phyloP scores from a whole-genome alignment of 2,113 vertebrate species.

The Phaethornis superciliosus region DNA sequence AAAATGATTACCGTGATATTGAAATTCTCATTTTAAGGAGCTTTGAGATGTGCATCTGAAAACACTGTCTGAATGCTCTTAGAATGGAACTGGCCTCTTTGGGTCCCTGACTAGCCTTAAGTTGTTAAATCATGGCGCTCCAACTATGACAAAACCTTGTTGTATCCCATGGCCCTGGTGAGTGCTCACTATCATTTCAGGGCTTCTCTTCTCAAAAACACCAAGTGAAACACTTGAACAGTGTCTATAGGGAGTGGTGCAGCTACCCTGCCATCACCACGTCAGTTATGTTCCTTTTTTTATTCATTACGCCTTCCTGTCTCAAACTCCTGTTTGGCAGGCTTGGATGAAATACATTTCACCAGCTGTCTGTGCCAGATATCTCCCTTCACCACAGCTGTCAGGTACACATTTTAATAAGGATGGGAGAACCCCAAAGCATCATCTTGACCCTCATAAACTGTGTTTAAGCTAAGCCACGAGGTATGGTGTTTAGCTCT shows the following conservation, averaged over 20 bases:
- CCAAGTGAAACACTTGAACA: background rate
- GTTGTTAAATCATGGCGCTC: background rate
- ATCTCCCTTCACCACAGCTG: background rate
- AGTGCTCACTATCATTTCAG: background rate
- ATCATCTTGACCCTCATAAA: background rate
- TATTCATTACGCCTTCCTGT: background rate
- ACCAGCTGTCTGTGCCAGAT: background rate
- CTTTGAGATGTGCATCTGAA: background rate
- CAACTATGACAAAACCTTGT: background rate
- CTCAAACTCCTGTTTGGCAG: background rate
- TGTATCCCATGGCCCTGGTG: background rate
- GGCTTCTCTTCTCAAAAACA: background rate
- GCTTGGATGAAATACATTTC: background rate
- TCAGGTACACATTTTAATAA: background rate
- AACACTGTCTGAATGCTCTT: background rate
- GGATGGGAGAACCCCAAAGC: background rate
- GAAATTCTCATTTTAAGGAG: slow-evolving; percentile 26
- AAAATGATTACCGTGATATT: slow-evolving; percentile 23
- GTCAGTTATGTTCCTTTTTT: background rate
- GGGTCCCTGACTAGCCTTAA: background rate
- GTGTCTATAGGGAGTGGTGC: background rate
- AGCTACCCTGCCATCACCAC: background rate
- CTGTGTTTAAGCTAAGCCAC: background rate
- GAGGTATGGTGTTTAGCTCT: background rate
- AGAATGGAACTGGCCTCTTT: background rate